phyloP scores from a whole-genome alignment of 2,113 vertebrate genomes.

The Xiphorhynchus elegans region DNA sequence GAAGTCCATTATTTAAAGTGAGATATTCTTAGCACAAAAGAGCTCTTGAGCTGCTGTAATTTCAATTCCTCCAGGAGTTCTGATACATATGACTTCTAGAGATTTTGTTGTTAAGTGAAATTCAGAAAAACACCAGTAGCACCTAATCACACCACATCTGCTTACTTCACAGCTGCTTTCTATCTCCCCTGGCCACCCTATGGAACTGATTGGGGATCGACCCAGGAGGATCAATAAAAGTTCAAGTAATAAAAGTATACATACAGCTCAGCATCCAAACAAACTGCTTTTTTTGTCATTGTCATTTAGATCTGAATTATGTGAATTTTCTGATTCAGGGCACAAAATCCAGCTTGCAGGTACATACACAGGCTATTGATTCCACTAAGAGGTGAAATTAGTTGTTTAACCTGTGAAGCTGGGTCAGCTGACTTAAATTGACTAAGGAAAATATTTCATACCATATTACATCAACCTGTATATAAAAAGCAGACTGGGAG shows the following conservation, averaged over 20 bases:
- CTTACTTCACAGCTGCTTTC: not conserved
- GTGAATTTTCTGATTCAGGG: not conserved
- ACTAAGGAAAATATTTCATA: too few species aligned
- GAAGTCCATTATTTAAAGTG: not conserved
- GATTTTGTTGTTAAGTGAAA: not conserved
- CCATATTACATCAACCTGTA: too few species aligned
- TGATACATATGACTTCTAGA: not conserved
- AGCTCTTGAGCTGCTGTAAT: not conserved
- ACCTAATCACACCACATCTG: not conserved
- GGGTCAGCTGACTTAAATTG: too few species aligned
- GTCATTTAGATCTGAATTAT: not conserved
- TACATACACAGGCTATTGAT: not conserved
- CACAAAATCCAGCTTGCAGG: not conserved
- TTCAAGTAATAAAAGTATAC: not conserved
- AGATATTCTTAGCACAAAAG: not conserved
- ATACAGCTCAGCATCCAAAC: not conserved
- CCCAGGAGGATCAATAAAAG: not conserved
- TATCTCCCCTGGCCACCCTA: not conserved
- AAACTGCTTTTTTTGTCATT: not conserved
- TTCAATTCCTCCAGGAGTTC: not conserved
- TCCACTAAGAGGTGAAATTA: not conserved
- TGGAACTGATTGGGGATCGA: not conserved
- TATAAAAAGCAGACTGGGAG: too few species aligned
- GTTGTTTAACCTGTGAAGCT: not conserved
- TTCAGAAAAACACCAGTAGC: not conserved